Evolutionary conservation across 2,113 vertebrate species (phyloP).

Genomic region (Labeo catla): DNA sequence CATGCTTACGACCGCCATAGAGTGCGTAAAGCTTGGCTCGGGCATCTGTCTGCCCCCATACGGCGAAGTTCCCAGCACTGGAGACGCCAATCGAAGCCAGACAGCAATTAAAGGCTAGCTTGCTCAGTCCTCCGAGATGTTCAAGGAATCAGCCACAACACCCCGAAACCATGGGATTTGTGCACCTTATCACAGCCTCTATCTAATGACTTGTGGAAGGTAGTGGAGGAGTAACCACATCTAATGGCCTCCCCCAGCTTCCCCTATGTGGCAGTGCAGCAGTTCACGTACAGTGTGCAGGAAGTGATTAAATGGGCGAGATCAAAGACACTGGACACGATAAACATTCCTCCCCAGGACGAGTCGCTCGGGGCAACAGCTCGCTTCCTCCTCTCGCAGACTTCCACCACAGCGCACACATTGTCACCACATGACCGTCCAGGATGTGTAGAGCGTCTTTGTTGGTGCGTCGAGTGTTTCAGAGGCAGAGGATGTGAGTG

Average conservation of each 20-base stretch:
- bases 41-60: slow-evolving; percentile 21
- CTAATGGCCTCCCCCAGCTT: slow-evolving; percentile 59
- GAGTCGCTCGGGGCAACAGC: slow-evolving; percentile 75
- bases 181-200: slow-evolving; percentile 59
- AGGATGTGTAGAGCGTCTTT: slow-evolving; percentile 32
- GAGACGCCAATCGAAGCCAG: slow-evolving; percentile 36
- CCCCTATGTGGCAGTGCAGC: slow-evolving; percentile 60
- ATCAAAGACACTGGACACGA: slow-evolving; percentile 81
- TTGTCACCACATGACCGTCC: slow-evolving; percentile 80
- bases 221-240: slow-evolving; percentile 56
- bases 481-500: not conserved
- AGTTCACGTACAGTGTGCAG: slow-evolving; percentile 81
- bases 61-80: slow-evolving; percentile 7
- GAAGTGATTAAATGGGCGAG: slow-evolving; percentile 84
- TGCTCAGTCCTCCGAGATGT: slow-evolving; percentile 27
- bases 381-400: slow-evolving; percentile 80
- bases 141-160: slow-evolving; percentile 41
- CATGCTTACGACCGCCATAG: not conserved
- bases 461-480: slow-evolving; percentile 10
- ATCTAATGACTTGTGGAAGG: slow-evolving; percentile 63
- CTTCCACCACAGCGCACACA: slow-evolving; percentile 77
- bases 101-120: slow-evolving; percentile 47
- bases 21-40: not conserved
- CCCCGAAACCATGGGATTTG: slow-evolving; percentile 39
- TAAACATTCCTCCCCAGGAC: slow-evolving; percentile 81